Percentiles rank a stretch among this genome's conserved stretches.
phyloP scores from a whole-genome alignment of 2,113 vertebrate species.

The Paracanthobrama guichenoti region DNA sequence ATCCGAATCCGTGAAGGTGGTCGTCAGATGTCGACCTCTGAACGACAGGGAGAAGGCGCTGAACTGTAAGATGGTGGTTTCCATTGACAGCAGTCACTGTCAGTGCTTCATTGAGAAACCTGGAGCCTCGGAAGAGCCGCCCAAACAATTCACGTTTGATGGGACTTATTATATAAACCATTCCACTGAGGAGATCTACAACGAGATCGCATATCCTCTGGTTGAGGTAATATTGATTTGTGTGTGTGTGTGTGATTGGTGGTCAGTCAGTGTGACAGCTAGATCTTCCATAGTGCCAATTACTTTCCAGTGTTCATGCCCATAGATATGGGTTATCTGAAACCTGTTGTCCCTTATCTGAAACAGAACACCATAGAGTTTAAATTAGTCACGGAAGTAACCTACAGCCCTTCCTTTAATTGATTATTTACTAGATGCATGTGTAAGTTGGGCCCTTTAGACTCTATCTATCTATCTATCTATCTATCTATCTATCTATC shows the following conservation, averaged over 20 bases:
- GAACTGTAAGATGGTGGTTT: constrained; percentile 73
- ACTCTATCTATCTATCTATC: not conserved
- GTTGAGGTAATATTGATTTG: constrained; percentile 80
- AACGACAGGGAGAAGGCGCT: constrained; percentile 78
- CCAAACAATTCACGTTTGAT: constrained; percentile 88
- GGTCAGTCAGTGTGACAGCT: not conserved
- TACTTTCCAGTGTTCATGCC: constrained; percentile 1
- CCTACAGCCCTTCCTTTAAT: constrained; percentile 51
- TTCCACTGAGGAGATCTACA: constrained; percentile 87
- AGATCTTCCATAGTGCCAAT: not conserved
- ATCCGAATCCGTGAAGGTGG: constrained; percentile 82
- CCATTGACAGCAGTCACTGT: constrained; percentile 73
- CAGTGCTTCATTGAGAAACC: constrained; percentile 84
- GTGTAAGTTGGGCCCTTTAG: not conserved
- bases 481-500: not conserved
- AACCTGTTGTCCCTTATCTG: constrained; percentile 17
- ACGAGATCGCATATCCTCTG: constrained; percentile 81
- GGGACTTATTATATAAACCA: constrained; percentile 81
- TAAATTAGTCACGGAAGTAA: constrained; percentile 10
- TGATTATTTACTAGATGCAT: constrained; percentile 55
- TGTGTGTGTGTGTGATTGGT: not conserved
- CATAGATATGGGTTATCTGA: not conserved
- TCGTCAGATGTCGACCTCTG: constrained; percentile 83
- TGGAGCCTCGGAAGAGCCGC: constrained; percentile 68
- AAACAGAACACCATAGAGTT: constrained; percentile 43